These are phyloP conservation scores for Acrobasis suavella DNA, from an alignment of 2,888 invertebrate species.

Conservation along the genomic window DNA sequence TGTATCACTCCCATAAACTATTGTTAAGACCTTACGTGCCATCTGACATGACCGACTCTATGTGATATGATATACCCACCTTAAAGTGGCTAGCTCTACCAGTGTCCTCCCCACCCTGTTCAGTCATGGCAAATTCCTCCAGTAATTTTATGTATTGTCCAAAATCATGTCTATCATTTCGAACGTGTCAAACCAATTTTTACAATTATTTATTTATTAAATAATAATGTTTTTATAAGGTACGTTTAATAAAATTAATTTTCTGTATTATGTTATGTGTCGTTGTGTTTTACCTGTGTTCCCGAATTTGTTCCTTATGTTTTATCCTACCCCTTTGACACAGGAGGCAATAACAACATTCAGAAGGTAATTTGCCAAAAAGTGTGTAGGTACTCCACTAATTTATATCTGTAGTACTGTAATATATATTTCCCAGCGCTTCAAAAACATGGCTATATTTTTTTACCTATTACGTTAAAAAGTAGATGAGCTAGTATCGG, in stretches of 20 bases:
- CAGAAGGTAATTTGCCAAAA: conserved; percentile 8
- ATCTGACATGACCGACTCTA: conserved; percentile 60
- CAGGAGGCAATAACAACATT: not conserved
- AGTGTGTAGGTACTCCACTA: no score
- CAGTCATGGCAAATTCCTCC: conserved; percentile 44
- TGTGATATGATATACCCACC: conserved; percentile 64
- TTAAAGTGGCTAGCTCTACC: conserved; percentile 20
- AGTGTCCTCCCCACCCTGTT: conserved; percentile 30
- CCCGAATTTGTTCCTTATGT: conserved; percentile 42
- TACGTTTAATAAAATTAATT: conserved; percentile 77
- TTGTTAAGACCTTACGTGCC: conserved; percentile 65
- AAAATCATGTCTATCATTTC: conserved; percentile 55
- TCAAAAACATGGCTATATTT: no score
- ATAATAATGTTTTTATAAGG: conserved; percentile 74
- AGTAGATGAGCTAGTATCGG: no score
- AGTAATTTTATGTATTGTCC: conserved; percentile 58
- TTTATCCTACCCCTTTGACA: conserved; percentile 23
- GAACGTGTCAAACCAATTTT: conserved; percentile 63
- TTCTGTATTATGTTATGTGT: conserved; percentile 71
- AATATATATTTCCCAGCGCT: no score
- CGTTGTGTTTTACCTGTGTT: conserved; percentile 54
- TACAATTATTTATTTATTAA: conserved; percentile 73
- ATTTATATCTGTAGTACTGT: no score
- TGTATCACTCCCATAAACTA: conserved; percentile 60
- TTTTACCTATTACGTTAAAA: no score